Conservation (phyloP, 2,888 invertebrate genomes). For the Ophioninae sp. region DNA sequence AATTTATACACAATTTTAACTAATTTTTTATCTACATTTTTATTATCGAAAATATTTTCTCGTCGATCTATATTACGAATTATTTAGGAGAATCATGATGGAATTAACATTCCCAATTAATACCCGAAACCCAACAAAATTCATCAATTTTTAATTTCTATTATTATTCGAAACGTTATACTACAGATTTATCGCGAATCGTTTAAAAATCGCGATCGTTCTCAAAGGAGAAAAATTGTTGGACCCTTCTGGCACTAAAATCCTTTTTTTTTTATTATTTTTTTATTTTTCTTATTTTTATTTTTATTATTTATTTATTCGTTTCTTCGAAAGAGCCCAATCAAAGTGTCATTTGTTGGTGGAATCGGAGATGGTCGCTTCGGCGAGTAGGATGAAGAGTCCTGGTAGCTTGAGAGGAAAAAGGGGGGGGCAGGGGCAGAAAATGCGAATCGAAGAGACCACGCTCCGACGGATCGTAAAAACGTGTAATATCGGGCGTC, state of each 20-base stretch:
- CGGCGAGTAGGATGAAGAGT: neutral
- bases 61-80: neutral
- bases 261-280: neutral
- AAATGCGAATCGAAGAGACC: slow-evolving; percentile 49
- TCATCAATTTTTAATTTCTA: no score
- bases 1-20: no score
- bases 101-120: no score
- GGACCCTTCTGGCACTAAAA: neutral
- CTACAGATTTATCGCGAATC: no score
- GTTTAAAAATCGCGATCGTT: neutral
- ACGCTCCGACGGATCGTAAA: slow-evolving; percentile 59
- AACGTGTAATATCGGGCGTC: slow-evolving; percentile 58
- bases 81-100: neutral
- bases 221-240: neutral
- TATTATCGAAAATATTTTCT: neutral
- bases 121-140: no score
- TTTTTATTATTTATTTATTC: slow-evolving; percentile 9
- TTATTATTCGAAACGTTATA: no score
- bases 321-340: slow-evolving; percentile 5
- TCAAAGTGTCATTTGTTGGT: slow-evolving; percentile 28
- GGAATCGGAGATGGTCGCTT: neutral
- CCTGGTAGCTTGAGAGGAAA: neutral
- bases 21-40: no score
- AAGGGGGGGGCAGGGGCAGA: slow-evolving; percentile 1
- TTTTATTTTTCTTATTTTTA: neutral